phyloP scores from a whole-genome alignment of 2,113 vertebrate genomes.

The Charadrius vociferus region DNA sequence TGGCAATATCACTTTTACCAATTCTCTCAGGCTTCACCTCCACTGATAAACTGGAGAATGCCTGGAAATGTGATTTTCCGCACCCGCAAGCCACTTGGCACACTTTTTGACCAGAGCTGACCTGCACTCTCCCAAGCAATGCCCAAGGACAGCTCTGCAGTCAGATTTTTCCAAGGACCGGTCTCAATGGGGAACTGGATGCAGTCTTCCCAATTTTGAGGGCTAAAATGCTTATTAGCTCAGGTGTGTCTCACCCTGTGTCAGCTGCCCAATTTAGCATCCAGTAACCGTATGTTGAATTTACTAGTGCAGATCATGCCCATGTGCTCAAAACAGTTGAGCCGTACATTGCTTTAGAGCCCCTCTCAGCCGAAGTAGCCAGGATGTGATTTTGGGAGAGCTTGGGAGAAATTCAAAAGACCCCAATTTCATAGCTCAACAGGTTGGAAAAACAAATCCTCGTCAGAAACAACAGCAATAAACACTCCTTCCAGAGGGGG shows the following conservation, averaged over 20 bases:
- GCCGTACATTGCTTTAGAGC: neutral
- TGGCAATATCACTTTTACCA: neutral
- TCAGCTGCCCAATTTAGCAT: neutral
- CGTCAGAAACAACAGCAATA: neutral
- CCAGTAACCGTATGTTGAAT: neutral
- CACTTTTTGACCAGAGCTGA: neutral
- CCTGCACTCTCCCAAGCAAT: neutral
- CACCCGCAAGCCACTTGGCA: neutral
- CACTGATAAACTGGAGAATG: neutral
- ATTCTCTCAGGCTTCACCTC: neutral
- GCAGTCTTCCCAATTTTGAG: neutral
- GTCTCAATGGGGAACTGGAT: neutral
- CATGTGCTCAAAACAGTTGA: neutral
- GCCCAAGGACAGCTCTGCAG: neutral
- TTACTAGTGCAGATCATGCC: neutral
- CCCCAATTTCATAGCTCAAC: neutral
- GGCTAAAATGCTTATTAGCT: neutral
- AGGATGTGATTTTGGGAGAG: neutral
- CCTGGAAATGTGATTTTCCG: neutral
- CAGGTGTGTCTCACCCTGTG: neutral
- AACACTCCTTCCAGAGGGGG: neutral
- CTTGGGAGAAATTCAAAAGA: neutral
- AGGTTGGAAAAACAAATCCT: neutral
- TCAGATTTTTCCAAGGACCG: neutral
- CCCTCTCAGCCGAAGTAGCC: neutral